These are phyloP conservation scores for Protonemura montana DNA, from an alignment of 2,888 invertebrate species.

Conservation along the genomic window DNA sequence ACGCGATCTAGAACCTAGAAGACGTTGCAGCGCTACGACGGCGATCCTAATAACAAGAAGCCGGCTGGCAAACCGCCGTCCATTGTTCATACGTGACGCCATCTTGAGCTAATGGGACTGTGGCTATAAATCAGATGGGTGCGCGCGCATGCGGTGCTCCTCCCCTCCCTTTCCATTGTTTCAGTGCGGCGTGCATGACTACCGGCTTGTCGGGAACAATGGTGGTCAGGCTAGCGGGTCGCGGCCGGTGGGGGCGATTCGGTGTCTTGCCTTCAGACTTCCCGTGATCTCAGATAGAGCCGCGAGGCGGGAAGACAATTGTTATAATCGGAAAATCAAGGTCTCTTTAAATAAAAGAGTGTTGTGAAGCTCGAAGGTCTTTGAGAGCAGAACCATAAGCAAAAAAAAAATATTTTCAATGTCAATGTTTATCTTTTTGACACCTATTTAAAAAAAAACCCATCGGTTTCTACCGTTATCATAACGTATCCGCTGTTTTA, in stretches of 20 bases:
- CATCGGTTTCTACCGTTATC: too few species aligned
- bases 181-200: not conserved
- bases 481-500: too few species aligned
- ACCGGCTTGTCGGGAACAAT: not conserved
- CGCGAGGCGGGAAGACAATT: too few species aligned
- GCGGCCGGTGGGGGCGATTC: not conserved
- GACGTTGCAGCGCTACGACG: not conserved
- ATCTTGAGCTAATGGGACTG: slow-evolving; percentile 37
- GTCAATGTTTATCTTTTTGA: too few species aligned
- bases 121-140: not conserved
- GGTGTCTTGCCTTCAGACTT: too few species aligned
- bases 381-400: too few species aligned
- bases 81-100: slow-evolving; percentile 16
- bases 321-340: too few species aligned
- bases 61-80: slow-evolving; percentile 1
- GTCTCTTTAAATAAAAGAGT: too few species aligned
- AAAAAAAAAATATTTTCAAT: too few species aligned
- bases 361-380: too few species aligned
- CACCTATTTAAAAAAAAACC: too few species aligned
- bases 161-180: slow-evolving; percentile 12
- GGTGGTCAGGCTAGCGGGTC: not conserved
- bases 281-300: too few species aligned
- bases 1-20: not conserved
- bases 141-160: slow-evolving; percentile 10
- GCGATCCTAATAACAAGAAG: not conserved